phyloP scores from a whole-genome alignment of 30 jellyfish, hydroid and myxozoan genomes.

The Aurelia sp. region DNA sequence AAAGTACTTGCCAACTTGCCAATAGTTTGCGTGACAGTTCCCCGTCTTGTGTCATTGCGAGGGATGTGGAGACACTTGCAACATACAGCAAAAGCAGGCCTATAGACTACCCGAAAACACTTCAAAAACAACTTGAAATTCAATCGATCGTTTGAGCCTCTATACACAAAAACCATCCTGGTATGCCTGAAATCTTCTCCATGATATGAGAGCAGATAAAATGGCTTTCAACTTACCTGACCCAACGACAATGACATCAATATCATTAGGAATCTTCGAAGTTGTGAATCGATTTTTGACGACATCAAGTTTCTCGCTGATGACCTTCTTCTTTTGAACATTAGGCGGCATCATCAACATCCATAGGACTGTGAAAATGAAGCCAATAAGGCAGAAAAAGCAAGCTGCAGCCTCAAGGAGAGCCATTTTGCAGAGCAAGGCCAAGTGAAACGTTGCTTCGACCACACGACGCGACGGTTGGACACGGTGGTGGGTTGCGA shows the following conservation, averaged over 20 bases:
- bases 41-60: too few relatives aligned
- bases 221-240: slow-evolving; percentile 44
- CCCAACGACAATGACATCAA: slow-evolving; percentile 79
- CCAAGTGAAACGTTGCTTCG: too few relatives aligned
- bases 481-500: neutral
- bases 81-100: too few relatives aligned
- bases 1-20: too few relatives aligned
- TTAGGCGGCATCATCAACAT: slow-evolving; percentile 69
- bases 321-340: slow-evolving; percentile 47
- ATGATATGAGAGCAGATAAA: too few relatives aligned
- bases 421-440: slow-evolving; percentile 10
- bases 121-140: too few relatives aligned
- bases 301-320: slow-evolving; percentile 66
- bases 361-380: slow-evolving; percentile 38
- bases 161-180: too few relatives aligned
- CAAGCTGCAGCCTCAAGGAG: slow-evolving; percentile 1
- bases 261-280: slow-evolving; percentile 70
- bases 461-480: neutral
- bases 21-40: too few relatives aligned
- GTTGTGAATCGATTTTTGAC: slow-evolving; percentile 82
- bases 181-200: too few relatives aligned
- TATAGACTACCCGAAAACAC: too few relatives aligned
- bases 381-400: slow-evolving; percentile 35
- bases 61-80: too few relatives aligned
- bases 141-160: too few relatives aligned